These are phyloP conservation scores for Xestia rhomboidea DNA, from an alignment of 2,888 invertebrate species.

Conservation along the genomic window DNA sequence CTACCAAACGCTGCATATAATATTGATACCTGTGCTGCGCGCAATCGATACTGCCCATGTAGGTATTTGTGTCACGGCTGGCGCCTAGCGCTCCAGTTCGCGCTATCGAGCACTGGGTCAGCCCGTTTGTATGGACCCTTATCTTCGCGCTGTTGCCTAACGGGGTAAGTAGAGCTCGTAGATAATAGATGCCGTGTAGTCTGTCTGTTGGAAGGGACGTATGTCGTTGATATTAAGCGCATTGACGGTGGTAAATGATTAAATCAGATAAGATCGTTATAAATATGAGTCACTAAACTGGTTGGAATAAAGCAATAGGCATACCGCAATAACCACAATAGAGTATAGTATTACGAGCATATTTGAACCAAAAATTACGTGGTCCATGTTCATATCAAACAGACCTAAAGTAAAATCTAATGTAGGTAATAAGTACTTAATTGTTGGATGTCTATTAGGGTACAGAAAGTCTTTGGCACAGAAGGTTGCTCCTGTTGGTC, in stretches of 20 bases:
- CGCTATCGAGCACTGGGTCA: slow-evolving; percentile 55
- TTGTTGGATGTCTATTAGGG: too few relatives aligned
- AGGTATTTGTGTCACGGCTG: slow-evolving; percentile 65
- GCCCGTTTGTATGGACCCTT: slow-evolving; percentile 50
- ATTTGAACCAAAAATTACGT: too few relatives aligned
- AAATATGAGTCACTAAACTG: neutral
- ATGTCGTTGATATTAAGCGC: neutral
- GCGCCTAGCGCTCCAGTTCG: slow-evolving; percentile 48
- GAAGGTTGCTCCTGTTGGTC: neutral
- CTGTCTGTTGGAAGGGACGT: neutral
- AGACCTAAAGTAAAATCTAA: too few relatives aligned
- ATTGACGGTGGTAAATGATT: neutral
- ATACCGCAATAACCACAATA: too few relatives aligned
- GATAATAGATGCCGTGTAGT: slow-evolving; percentile 17
- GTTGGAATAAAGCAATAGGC: neutral
- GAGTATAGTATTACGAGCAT: too few relatives aligned
- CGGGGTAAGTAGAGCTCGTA: slow-evolving; percentile 40
- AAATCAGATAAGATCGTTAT: neutral
- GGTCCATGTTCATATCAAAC: too few relatives aligned
- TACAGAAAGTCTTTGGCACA: too few relatives aligned
- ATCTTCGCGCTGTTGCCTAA: slow-evolving; percentile 46
- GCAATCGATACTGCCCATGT: slow-evolving; percentile 61
- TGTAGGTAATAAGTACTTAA: too few relatives aligned
- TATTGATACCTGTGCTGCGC: slow-evolving; percentile 24
- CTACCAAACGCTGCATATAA: slow-evolving; percentile 5